Evolutionary conservation across 2,888 invertebrate genomes (phyloP).

Genomic region (Aleiodes testaceus): DNA sequence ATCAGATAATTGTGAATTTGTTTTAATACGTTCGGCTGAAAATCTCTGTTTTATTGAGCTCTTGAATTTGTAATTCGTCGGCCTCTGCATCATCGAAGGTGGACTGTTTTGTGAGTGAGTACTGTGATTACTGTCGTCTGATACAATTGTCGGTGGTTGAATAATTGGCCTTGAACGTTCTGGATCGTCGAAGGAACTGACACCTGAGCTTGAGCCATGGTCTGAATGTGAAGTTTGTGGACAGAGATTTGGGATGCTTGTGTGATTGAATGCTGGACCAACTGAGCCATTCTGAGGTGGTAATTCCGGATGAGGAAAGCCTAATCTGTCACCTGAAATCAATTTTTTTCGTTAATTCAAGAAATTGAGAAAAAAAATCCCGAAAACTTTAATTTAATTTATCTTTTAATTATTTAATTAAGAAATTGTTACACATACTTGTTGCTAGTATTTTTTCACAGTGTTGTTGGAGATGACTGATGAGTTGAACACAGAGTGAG

Average conservation of each 20-base stretch:
- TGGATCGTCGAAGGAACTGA: slow-evolving; percentile 67
- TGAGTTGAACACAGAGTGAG: slow-evolving; percentile 85
- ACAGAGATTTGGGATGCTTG: slow-evolving; percentile 63
- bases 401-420: not conserved
- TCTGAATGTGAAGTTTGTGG: slow-evolving; percentile 65
- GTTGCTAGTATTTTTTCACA: slow-evolving; percentile 78
- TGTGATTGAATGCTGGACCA: slow-evolving; percentile 57
- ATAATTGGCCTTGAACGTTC: slow-evolving; percentile 63
- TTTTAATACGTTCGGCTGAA: slow-evolving; percentile 74
- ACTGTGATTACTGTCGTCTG: slow-evolving; percentile 70
- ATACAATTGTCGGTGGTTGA: slow-evolving; percentile 71
- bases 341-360: not conserved
- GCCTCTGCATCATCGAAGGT: slow-evolving; percentile 55
- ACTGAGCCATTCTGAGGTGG: slow-evolving; percentile 60
- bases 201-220: slow-evolving; percentile 69
- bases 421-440: slow-evolving; percentile 62
- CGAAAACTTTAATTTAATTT: not conserved
- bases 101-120: slow-evolving; percentile 72
- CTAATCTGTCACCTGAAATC: slow-evolving; percentile 67
- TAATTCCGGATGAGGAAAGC: slow-evolving; percentile 69
- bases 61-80: slow-evolving; percentile 91
- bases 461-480: slow-evolving; percentile 89
- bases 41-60: slow-evolving; percentile 94
- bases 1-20: slow-evolving; percentile 57
- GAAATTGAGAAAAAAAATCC: no score